phyloP scores from a whole-genome alignment of 2,888 invertebrate genomes.

The Strigamia transsilvanica region DNA sequence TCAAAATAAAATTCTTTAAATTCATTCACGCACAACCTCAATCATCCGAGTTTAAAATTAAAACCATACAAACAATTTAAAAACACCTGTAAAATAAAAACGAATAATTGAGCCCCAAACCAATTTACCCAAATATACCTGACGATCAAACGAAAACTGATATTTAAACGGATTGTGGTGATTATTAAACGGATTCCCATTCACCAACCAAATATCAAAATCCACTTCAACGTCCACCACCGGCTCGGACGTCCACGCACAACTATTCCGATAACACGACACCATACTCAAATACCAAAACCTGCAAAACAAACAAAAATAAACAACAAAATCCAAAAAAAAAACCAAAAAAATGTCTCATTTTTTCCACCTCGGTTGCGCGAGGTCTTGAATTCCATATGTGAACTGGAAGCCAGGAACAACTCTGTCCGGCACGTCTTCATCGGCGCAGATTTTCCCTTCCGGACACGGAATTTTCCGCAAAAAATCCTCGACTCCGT shows the following conservation, averaged over 20 bases:
- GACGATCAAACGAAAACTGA: constrained; percentile 96
- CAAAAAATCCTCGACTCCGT: constrained; percentile 80
- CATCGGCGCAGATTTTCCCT: constrained; percentile 82
- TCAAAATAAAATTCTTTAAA: too few relatives aligned
- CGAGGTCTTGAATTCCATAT: constrained; percentile 83
- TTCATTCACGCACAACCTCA: too few relatives aligned
- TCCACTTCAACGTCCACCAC: constrained; percentile 67
- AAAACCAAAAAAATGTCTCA: background rate
- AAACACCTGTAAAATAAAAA: too few relatives aligned
- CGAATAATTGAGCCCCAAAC: too few relatives aligned
- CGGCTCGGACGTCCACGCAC: constrained; percentile 75
- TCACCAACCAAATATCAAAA: constrained; percentile 95
- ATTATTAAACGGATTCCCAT: constrained; percentile 90
- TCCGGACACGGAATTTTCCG: constrained; percentile 84
- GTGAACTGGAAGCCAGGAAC: constrained; percentile 91
- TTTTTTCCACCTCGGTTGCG: constrained; percentile 79
- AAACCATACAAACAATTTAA: too few relatives aligned
- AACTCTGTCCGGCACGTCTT: constrained; percentile 84
- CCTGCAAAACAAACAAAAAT: constrained; percentile 66
- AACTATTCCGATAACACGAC: constrained; percentile 80
- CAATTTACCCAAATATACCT: constrained; percentile 60
- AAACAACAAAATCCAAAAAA: background rate
- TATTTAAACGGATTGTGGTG: constrained; percentile 87
- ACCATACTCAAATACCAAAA: constrained; percentile 97
- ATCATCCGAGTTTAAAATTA: too few relatives aligned